phyloP scores from a whole-genome alignment of 2,113 vertebrate genomes.

The Sinosuthora webbiana region DNA sequence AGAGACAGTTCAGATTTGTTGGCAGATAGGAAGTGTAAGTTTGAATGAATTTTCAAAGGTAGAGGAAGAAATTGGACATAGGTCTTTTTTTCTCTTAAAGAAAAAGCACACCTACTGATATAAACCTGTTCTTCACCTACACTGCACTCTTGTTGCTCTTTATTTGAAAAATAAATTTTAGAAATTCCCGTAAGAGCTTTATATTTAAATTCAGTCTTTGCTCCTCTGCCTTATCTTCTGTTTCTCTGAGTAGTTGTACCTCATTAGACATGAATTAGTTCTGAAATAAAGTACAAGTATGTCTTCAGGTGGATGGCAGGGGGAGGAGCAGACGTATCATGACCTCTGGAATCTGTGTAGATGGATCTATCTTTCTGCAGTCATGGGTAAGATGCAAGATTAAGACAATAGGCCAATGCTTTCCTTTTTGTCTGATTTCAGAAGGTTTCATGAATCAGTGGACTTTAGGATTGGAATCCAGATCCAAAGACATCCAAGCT shows the following conservation, averaged over 20 bases:
- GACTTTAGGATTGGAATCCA: not conserved
- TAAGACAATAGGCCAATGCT: not conserved
- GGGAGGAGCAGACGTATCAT: not conserved
- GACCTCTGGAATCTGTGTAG: not conserved
- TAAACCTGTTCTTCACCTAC: not conserved
- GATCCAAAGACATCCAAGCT: not conserved
- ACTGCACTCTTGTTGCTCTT: not conserved
- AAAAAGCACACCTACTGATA: not conserved
- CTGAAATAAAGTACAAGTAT: not conserved
- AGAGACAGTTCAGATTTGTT: not conserved
- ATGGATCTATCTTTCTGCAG: not conserved
- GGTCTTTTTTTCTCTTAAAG: not conserved
- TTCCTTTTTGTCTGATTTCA: not conserved
- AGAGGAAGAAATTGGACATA: not conserved
- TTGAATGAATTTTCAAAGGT: not conserved
- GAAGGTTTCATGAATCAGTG: not conserved
- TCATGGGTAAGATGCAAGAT: rapidly evolving
- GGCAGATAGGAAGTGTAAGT: not conserved
- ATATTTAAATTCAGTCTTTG: not conserved
- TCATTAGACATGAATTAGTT: not conserved
- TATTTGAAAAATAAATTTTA: not conserved
- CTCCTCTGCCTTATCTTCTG: not conserved
- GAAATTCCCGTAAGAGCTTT: not conserved
- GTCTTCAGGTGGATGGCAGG: not conserved
- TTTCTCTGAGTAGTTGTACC: not conserved